Conservation (phyloP, 2,113 vertebrate species). For the Lichenostomus cassidix region DNA sequence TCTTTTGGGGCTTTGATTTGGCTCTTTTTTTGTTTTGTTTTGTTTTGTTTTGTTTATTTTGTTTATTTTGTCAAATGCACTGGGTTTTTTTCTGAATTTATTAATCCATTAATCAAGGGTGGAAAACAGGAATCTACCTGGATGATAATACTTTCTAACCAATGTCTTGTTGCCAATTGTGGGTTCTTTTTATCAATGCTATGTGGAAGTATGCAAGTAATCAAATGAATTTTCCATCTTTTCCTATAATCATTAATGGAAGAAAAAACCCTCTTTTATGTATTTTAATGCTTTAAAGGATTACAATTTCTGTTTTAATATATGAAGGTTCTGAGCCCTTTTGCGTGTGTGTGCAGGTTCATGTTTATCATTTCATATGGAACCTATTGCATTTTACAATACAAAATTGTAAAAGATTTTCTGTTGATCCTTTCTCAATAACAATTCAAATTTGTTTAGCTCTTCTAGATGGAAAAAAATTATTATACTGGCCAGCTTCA, state of each 20-base stretch:
- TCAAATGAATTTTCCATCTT: not conserved
- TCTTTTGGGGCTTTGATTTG: accelerated
- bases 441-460: not conserved
- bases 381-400: no score
- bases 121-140: not conserved
- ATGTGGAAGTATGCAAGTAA: not conserved
- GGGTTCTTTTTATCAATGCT: not conserved
- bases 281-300: not conserved
- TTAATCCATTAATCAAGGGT: not conserved
- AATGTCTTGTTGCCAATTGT: not conserved
- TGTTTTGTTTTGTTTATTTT: no score
- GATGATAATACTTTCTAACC: not conserved
- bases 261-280: not conserved
- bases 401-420: not conserved
- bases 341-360: not conserved
- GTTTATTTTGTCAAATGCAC: not conserved
- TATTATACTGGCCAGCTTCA: not conserved
- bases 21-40: not conserved
- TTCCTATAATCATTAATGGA: not conserved
- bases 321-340: accelerated
- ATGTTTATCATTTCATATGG: not conserved
- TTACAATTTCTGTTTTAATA: not conserved
- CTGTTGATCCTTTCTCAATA: not conserved
- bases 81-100: not conserved
- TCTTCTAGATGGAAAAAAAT: not conserved